Base-by-base conservation (phyloP, 2,888 invertebrate genomes). In the Oxycera nigricornis region DNA sequence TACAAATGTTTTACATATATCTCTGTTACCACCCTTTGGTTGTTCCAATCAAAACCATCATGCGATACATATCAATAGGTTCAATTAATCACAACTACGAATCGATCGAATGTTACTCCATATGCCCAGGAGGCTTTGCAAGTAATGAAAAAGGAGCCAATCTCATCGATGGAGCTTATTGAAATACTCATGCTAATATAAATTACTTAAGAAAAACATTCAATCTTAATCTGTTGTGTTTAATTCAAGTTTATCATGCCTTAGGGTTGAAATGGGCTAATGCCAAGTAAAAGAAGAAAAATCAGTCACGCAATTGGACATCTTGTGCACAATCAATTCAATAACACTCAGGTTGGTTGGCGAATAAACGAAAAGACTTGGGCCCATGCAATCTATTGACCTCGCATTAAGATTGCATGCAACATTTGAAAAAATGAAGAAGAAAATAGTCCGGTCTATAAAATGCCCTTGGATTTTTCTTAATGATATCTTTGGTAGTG, bases 401-500 rank as follows among this genome's bases (percentile, higher is more conserved):
- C 65, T 65, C 65, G 65, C 26, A 65, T 11, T n/a, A 26, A 39
- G 39, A 41, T 65, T 65, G 65, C 65, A 65, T 65, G 65, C 24
- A 17, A 20, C 14, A n/a, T n/a, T n/a, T n/a, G n/a, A n/a, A n/a
- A n/a, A 46, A 46, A 46, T 46, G 14, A 17, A 3, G 46, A 17
- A 55, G 22, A 41, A 35, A 65, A 41, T 65, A 22, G 30, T 65
- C 22, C 24, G 41, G 41, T 65, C 65, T 65, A 39, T 17, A 65
- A 65, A 65, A 39, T 65, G 65, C 65, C 65, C 65, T 65, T 65
- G 65, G 65, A 41, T 41, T 65, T 65, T 65, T 9, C 39, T 65
- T 14, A 30, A 39, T 35, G 65, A 65, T 41, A 41, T 65, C 65
- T 65, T 65, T 65, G 11, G n/a, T 20, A 65, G 17, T 46, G 46